Evolutionary conservation across 2,888 invertebrate genomes (phyloP).

Genomic region (Lucinisca nassula): DNA sequence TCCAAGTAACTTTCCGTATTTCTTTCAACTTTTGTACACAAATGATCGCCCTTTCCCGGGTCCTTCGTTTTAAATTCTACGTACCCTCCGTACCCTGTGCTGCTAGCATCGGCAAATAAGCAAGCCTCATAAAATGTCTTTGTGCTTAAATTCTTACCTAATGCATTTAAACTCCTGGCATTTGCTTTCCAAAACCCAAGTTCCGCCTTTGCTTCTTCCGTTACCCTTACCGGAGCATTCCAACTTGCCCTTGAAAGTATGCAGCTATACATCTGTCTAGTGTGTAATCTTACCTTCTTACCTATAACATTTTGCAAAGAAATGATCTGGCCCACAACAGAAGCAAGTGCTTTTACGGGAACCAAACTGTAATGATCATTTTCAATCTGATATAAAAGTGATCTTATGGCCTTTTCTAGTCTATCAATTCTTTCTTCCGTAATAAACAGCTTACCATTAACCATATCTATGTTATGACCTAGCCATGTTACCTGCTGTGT

Average conservation of each 20-base stretch:
- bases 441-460: background rate
- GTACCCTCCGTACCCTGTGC: slow-evolving; percentile 28
- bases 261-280: slow-evolving; percentile 24
- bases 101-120: slow-evolving; percentile 23
- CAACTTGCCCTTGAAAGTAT: slow-evolving; percentile 32
- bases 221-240: slow-evolving; percentile 1
- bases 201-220: background rate
- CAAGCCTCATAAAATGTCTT: background rate
- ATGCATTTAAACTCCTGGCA: background rate
- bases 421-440: slow-evolving; percentile 7
- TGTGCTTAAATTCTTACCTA: background rate
- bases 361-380: background rate
- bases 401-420: background rate
- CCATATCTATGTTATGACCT: slow-evolving; percentile 13
- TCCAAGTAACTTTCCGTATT: background rate
- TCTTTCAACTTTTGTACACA: background rate
- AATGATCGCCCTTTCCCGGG: background rate
- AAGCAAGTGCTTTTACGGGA: background rate
- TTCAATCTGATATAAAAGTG: background rate
- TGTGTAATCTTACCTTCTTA: background rate
- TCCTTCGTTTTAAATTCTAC: background rate
- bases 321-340: slow-evolving; percentile 15
- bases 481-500: slow-evolving; percentile 10
- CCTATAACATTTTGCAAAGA: slow-evolving; percentile 20
- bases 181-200: slow-evolving; percentile 11